Conservation (phyloP, 92 coral and sea anemone species). For the Anthopleura xanthogrammica region DNA sequence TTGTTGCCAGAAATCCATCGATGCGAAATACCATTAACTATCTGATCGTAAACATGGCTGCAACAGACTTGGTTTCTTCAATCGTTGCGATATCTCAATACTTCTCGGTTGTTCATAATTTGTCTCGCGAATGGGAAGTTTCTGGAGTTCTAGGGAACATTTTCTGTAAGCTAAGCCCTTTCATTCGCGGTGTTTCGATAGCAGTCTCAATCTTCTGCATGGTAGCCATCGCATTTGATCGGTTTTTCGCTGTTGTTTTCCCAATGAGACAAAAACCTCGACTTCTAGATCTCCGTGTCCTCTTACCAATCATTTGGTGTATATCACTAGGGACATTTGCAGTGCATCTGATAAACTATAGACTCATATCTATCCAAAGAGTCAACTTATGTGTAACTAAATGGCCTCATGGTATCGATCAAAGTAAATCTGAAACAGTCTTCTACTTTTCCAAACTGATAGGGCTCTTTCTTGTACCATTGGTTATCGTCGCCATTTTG, state of each 20-base stretch:
- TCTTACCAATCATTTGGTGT: constrained; percentile 12
- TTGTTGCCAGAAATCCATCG: constrained; percentile 4
- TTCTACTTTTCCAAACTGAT: not conserved
- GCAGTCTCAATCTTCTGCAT: constrained; percentile 24
- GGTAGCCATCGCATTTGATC: constrained; percentile 31
- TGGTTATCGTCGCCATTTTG: not conserved
- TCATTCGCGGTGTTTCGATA: constrained; percentile 17
- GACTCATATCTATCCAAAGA: not conserved
- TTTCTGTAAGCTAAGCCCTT: constrained; percentile 22
- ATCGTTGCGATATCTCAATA: not conserved
- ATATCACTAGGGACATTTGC: constrained; percentile 1
- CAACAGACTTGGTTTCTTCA: constrained; percentile 23
- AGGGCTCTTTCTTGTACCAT: not conserved
- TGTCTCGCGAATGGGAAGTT: constrained; percentile 8
- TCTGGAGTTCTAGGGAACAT: constrained; percentile 16
- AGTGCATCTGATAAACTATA: not conserved
- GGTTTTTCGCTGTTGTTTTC: constrained; percentile 37
- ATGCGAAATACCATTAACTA: constrained; percentile 21
- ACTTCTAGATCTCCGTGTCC: constrained; percentile 12
- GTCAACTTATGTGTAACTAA: not conserved
- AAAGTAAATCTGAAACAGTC: not conserved
- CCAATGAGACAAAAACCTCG: constrained; percentile 22
- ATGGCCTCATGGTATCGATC: constrained; percentile 6
- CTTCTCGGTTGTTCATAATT: constrained; percentile 5
- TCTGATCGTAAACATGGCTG: constrained; percentile 33